A percentile compares a stretch with the other conserved stretches of the same genome.
phyloP scores from a whole-genome alignment of 2,113 vertebrate species.

The Lepisosteus osseus region DNA sequence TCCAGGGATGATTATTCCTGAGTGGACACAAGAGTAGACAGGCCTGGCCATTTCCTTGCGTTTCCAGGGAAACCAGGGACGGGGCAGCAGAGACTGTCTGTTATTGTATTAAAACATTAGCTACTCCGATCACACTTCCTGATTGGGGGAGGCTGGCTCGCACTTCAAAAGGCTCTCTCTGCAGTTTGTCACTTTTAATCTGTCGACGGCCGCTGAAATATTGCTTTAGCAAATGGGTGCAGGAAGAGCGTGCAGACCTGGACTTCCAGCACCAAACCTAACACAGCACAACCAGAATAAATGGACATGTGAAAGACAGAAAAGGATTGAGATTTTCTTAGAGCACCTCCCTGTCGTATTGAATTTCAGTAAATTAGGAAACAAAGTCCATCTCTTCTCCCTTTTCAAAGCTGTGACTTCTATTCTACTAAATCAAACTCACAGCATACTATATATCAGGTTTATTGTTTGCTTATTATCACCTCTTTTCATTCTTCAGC shows the following conservation, averaged over 20 bases:
- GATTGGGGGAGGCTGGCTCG: neutral
- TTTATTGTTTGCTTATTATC: no score
- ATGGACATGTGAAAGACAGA: no score
- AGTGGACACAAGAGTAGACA: neutral
- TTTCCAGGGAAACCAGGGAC: neutral
- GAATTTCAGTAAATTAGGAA: no score
- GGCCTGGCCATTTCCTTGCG: no score
- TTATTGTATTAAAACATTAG: neutral
- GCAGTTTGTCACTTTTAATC: constrained; percentile 4
- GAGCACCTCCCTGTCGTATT: no score
- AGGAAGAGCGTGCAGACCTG: neutral
- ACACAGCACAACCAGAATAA: no score
- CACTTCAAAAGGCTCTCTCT: neutral
- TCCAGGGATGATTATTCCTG: neutral
- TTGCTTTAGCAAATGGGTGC: neutral
- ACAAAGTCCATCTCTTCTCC: no score
- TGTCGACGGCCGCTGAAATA: constrained; percentile 3
- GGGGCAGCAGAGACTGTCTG: neutral
- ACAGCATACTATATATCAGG: no score
- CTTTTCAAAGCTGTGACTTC: no score
- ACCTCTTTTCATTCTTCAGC: no score
- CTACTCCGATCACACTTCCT: constrained; percentile 7
- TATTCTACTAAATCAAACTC: no score
- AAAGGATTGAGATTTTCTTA: no score
- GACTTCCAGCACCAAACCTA: neutral